These are phyloP conservation scores for Xanthostigma xanthostigma DNA, from an alignment of 2,888 invertebrate species.

Conservation along the genomic window DNA sequence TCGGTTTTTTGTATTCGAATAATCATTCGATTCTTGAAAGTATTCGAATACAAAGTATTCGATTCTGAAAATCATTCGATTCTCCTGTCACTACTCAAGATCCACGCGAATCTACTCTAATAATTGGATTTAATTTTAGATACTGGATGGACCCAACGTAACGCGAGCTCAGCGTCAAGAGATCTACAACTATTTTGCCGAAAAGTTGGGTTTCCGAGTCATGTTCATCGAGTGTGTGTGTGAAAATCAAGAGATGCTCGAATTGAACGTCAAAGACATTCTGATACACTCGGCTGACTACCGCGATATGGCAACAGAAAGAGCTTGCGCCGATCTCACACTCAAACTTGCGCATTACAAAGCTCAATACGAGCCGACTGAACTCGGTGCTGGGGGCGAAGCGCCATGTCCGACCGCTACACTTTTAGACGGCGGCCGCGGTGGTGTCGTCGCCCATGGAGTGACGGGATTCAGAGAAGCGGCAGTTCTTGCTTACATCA, in stretches of 20 bases:
- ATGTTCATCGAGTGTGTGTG: conserved; percentile 88
- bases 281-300: conserved; percentile 80
- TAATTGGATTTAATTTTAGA: conserved; percentile 34
- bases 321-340: conserved; percentile 66
- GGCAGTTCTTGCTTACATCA: conserved; percentile 73
- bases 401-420: conserved; percentile 33
- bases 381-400: conserved; percentile 30
- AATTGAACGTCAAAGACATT: conserved; percentile 62
- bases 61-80: too few species aligned
- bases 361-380: conserved; percentile 65
- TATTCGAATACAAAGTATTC: too few species aligned
- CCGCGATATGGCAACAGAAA: conserved; percentile 57
- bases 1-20: too few species aligned
- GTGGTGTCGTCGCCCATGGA: conserved; percentile 54
- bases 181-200: conserved; percentile 54
- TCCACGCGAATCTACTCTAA: neutral
- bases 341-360: conserved; percentile 74
- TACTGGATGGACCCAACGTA: conserved; percentile 87
- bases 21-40: too few species aligned
- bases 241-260: conserved; percentile 57
- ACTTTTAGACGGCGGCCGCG: conserved; percentile 42
- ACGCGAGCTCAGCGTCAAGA: conserved; percentile 66
- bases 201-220: conserved; percentile 64
- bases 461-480: conserved; percentile 69
- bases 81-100: too few species aligned